Percentiles rank a stretch among this genome's conserved stretches.
phyloP scores from a whole-genome alignment of 2,797 vertebrate genomes.

The Steatocranus sp. region DNA sequence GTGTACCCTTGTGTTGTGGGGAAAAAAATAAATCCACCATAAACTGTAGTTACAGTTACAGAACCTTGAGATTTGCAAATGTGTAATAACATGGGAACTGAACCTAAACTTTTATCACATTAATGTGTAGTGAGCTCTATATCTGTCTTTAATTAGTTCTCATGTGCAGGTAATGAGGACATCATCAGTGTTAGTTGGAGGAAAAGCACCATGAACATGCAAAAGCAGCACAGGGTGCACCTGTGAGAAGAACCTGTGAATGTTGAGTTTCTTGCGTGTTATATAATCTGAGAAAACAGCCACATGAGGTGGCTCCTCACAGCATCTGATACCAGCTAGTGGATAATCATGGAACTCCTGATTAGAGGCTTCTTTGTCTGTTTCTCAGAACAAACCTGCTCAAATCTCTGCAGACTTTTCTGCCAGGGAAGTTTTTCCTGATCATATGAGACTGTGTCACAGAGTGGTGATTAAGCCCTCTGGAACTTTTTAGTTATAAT shows the following conservation, averaged over 20 bases:
- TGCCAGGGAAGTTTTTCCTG: neutral
- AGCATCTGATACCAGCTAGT: neutral
- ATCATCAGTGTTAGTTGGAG: neutral
- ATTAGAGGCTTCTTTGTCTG: neutral
- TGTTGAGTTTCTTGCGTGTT: neutral
- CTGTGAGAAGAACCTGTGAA: constrained; percentile 2
- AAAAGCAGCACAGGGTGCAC: neutral
- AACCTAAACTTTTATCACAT: neutral
- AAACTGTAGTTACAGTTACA: neutral
- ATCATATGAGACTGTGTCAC: neutral
- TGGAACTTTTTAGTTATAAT: neutral
- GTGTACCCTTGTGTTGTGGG: neutral
- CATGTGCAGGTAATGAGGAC: neutral
- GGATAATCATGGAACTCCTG: neutral
- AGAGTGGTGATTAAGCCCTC: neutral
- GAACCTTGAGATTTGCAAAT: neutral
- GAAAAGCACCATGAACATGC: neutral
- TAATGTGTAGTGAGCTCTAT: neutral
- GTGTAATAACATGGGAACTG: neutral
- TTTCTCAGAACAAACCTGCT: neutral
- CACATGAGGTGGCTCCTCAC: constrained; percentile 6
- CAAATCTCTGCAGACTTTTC: neutral
- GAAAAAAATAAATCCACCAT: neutral
- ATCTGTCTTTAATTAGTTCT: neutral
- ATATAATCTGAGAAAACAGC: constrained; percentile 2